Evolutionary conservation across 2,113 vertebrate species (phyloP).

Genomic region (Chaetura pelagica): DNA sequence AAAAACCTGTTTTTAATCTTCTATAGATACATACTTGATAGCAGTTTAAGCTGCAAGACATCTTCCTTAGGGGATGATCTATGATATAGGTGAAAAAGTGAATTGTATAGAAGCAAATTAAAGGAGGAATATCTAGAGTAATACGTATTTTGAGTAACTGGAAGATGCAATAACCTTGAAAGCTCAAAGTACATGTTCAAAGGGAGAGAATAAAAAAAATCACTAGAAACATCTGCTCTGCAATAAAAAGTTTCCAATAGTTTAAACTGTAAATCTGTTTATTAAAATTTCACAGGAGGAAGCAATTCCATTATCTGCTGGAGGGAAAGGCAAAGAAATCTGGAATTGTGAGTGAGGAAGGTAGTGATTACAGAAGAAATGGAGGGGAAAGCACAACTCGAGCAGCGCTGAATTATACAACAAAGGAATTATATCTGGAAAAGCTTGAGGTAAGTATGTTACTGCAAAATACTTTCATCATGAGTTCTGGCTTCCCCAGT

Average conservation of each 20-base stretch:
- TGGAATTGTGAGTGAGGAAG: conserved; percentile 83
- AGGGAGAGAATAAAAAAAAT: background rate
- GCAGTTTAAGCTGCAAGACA: background rate
- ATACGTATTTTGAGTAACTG: background rate
- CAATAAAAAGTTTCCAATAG: background rate
- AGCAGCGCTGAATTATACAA: conserved; percentile 86
- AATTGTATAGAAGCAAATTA: background rate
- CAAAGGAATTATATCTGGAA: conserved; percentile 83
- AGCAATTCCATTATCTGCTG: conserved; percentile 88
- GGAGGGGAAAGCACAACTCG: conserved; percentile 86
- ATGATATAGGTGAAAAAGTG: background rate
- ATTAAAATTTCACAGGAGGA: conserved; percentile 81
- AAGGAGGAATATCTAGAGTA: background rate
- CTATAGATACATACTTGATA: background rate
- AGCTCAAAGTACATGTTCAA: background rate
- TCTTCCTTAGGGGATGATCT: background rate
- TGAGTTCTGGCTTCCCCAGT: background rate
- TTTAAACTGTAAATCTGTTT: background rate
- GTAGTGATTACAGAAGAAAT: conserved; percentile 83
- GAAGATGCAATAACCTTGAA: background rate
- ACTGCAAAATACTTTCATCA: background rate
- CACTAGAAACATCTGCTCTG: background rate
- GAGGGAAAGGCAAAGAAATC: conserved; percentile 88
- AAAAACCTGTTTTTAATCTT: background rate
- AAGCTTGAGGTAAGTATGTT: conserved; percentile 84